Base-by-base conservation (phyloP, 2,113 vertebrate genomes). In the Eudyptes chrysolophus region DNA sequence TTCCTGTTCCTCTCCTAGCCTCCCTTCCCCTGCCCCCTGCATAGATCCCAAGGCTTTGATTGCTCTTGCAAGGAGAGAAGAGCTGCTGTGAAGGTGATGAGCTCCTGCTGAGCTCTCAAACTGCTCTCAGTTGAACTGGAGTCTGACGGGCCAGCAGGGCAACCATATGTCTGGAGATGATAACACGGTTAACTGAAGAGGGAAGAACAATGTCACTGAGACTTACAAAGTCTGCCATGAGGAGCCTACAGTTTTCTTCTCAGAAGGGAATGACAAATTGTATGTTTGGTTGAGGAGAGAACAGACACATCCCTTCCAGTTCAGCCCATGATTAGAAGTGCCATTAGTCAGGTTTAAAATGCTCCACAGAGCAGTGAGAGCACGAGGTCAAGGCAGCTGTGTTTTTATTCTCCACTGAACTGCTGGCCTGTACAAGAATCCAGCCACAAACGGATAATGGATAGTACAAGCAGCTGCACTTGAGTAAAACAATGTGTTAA, bases 41-140 rank as follows among this genome's bases (percentile, higher is more conserved):
- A 19, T 6, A 70, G 60, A 52, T 6, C 6, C 19, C 40, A 25
- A 55, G 46, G 55, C 60, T 84, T 81, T 46, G 34, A 38, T 24
- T 0, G 0, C 40, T 80, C 52, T 48, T n/a, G 18, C 3, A 2
- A 1, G 11, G 32, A 22, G 18, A 89, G 17, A 58, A 32, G 26
- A 68, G 32, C 13, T 72, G 18, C 65, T 52, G 25, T 21, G 71
- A 51, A 48, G 44, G 11, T 34, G 48, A 82, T 24, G 26, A 83
- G 40, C 12, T 66, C 69, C 61, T 71, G 27, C 29, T 20, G 52
- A 70, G 36, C 36, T 83, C 76, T 52, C 49, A 44, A 22, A 9
- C 26, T 77, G 24, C 71, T 84, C 44, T 61, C 52, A 40, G 44
- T 38, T 77, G n/a, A 77, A 16, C 44, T 52, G 34, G 44, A 65